A percentile compares a stretch with the other conserved stretches of the same genome.
These are phyloP conservation scores for Centrocercus urophasianus DNA, from an alignment of 2,113 vertebrate genomes.

Conservation along the genomic window DNA sequence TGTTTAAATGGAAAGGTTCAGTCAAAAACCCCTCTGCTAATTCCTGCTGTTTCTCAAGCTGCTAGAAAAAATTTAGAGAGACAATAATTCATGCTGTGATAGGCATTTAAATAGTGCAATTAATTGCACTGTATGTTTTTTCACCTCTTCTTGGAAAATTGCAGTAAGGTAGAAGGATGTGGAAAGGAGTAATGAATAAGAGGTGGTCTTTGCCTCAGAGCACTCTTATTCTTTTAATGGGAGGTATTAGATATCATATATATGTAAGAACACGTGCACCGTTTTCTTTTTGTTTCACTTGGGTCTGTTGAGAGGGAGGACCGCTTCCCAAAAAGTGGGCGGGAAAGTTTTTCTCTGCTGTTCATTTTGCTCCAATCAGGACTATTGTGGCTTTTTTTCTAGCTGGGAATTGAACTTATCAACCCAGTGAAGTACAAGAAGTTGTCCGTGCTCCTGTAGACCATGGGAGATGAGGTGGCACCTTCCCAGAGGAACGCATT, in stretches of 20 bases:
- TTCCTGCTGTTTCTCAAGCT: conserved; percentile 35
- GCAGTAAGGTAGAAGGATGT: not conserved
- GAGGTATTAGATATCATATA: not conserved
- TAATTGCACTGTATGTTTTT: not conserved
- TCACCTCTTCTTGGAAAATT: not conserved
- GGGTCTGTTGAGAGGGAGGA: not conserved
- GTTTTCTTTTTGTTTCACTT: not conserved
- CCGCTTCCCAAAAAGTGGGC: rapidly evolving
- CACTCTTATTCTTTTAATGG: not conserved
- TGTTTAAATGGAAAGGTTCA: not conserved
- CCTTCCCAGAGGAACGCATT: not conserved
- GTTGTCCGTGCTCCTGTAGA: not conserved
- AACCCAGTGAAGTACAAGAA: not conserved
- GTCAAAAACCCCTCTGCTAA: not conserved
- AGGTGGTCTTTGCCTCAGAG: not conserved
- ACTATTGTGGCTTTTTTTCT: not conserved
- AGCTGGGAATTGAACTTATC: not conserved
- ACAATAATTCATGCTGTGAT: not conserved
- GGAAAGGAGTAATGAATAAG: not conserved
- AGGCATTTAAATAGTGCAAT: not conserved
- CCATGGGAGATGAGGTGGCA: not conserved
- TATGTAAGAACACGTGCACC: not conserved
- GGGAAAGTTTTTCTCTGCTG: not conserved
- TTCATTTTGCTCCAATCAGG: not conserved
- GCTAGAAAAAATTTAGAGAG: not conserved